Conservation (phyloP, 2,113 vertebrate genomes). For the Catharus bicknelli region DNA sequence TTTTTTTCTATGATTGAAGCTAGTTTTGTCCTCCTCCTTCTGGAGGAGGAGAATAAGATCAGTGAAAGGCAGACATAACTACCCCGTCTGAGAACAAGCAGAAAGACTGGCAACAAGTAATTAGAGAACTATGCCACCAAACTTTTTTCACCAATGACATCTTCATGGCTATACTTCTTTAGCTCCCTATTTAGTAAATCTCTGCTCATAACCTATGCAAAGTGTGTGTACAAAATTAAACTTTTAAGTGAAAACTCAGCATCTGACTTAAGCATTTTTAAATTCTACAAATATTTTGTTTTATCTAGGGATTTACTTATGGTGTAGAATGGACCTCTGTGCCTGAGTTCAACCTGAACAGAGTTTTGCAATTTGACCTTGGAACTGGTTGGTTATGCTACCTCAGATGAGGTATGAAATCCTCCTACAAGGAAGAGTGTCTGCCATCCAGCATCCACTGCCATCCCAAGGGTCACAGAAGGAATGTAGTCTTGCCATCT, state of each 20-base stretch:
- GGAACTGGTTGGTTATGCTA: background rate
- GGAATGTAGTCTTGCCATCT: background rate
- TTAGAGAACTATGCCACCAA: background rate
- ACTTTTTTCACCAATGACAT: background rate
- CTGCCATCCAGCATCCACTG: background rate
- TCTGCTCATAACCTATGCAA: background rate
- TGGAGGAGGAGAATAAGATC: background rate
- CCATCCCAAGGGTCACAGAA: background rate
- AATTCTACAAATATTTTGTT: background rate
- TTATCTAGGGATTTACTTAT: background rate
- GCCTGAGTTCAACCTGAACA: background rate
- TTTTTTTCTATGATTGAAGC: background rate
- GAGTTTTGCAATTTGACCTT: background rate
- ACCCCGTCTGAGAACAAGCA: background rate
- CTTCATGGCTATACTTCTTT: background rate
- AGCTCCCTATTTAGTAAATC: background rate
- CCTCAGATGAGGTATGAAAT: background rate
- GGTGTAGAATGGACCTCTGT: background rate
- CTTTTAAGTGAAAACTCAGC: background rate
- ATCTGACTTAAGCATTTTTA: background rate
- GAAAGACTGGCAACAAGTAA: fast-evolving
- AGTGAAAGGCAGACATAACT: background rate
- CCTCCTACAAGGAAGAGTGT: background rate
- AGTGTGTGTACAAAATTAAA: background rate
- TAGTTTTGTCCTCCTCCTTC: background rate